Percentiles rank a stretch among this genome's conserved stretches.
Conservation (phyloP, 2,113 vertebrate genomes). For the Paramisgurnus dabryanus region DNA sequence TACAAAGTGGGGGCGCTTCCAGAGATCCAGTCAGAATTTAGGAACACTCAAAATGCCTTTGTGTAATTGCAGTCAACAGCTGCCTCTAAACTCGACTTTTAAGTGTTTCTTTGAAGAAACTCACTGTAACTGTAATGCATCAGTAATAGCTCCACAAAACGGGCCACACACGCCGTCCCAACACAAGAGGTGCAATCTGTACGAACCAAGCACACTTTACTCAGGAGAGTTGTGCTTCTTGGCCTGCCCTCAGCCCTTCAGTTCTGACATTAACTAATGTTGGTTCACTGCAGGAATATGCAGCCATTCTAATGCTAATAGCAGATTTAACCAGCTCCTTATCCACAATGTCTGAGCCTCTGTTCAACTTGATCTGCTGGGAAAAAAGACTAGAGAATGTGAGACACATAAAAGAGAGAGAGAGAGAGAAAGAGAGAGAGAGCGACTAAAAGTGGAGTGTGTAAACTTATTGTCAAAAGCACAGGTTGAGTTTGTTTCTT, state of each 20-base stretch:
- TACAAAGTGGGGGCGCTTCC: neutral
- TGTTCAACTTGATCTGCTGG: conserved; percentile 61
- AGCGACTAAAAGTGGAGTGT: conserved; percentile 18
- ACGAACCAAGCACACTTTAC: conserved; percentile 54
- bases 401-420: conserved; percentile 33
- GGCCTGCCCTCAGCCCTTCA: conserved; percentile 58
- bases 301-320: conserved; percentile 75
- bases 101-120: conserved; percentile 22
- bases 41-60: conserved; percentile 15
- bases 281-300: conserved; percentile 73
- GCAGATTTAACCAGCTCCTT: conserved; percentile 71
- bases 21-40: conserved; percentile 6
- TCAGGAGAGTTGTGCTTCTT: conserved; percentile 52
- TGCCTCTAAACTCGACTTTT: conserved; percentile 7
- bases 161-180: conserved; percentile 54
- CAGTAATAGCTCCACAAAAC: conserved; percentile 41
- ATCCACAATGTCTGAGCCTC: conserved; percentile 64
- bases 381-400: conserved; percentile 45
- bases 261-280: conserved; percentile 72
- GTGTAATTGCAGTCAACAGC: conserved; percentile 27
- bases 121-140: conserved; percentile 31
- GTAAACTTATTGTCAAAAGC: conserved; percentile 20
- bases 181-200: conserved; percentile 51
- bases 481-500: conserved; percentile 25
- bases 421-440: conserved; percentile 24